Evolutionary conservation across 2,888 invertebrate species (phyloP), one percentile per base, ranked within the genome.

Genomic region (Philaethria dido): DNA sequence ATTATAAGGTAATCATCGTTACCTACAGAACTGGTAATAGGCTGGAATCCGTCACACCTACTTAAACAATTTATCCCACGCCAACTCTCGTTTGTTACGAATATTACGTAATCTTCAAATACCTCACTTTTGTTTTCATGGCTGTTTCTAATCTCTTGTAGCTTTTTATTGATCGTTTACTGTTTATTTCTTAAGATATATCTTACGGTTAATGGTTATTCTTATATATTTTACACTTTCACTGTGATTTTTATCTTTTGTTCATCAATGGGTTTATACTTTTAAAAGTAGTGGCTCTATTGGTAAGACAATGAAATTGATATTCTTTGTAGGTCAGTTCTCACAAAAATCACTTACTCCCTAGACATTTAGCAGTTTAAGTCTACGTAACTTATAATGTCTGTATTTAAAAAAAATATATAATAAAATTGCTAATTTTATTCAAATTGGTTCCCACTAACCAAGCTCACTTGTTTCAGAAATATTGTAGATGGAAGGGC

Each of bases 1-100:
- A 87, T 87, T 87, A 87, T 80, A 80, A 78, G 69, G 79, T 74
- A 81, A 85, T 85, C 82, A 83, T 78, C 74, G 76, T 79, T 77
- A 75, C 77, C 75, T 74, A 74, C 75, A 71, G 74, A 67, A 70
- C 68, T 71, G 70, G 73, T 83, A 83, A 86, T 84, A 81, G 80
- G 72, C 72, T 72, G 74, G 74, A 70, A 73, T 75, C 74, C 74
- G 76, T 77, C 78, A 77, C 83, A 80, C 81, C 82, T 79, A 78
- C 80, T 76, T 78, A 75, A 74, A 77, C 72, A 74, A 72, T 72
- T 71, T 73, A 74, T 80, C 81, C 80, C 83, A 83, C 82, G 81
- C 75, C 72, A 74, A 68, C 64, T 67, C 69, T 64, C 61, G 67
- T 60, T 67, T 62, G 64, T 57, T 64, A 29, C 39, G 50, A 61